phyloP scores from a whole-genome alignment of 1,140 invertebrate genomes.

The Neoseiulus cucumeris region DNA sequence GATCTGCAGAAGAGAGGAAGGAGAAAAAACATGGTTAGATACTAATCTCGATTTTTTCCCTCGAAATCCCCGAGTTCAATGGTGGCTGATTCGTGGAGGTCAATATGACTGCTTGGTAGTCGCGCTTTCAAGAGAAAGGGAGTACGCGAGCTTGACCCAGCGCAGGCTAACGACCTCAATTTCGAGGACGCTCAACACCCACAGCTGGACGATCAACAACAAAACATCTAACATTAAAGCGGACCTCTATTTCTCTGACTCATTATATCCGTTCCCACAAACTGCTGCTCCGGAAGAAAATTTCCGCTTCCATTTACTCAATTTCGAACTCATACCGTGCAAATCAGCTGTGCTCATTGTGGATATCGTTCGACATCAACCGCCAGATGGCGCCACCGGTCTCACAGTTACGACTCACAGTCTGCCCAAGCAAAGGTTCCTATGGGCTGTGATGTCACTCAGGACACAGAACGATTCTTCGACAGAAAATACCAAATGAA shows the following conservation, averaged over 20 bases:
- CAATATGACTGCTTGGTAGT: too few species aligned
- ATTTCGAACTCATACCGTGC: not conserved
- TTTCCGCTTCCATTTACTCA: not conserved
- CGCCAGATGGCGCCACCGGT: not conserved
- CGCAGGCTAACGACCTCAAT: too few species aligned
- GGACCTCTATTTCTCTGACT: too few species aligned
- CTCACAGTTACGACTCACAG: not conserved
- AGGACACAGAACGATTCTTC: not conserved
- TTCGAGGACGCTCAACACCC: too few species aligned
- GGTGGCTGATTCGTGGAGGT: not conserved
- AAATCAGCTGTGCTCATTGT: not conserved
- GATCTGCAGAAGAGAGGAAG: not conserved
- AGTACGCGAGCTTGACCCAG: too few species aligned
- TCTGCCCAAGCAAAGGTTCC: constrained; percentile 4
- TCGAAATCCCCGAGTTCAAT: not conserved
- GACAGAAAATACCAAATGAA: not conserved
- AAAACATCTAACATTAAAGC: too few species aligned
- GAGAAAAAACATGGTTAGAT: not conserved
- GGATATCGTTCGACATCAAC: not conserved
- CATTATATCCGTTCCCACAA: not conserved
- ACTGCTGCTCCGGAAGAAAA: not conserved
- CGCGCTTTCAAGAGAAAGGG: too few species aligned
- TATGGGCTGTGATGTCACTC: not conserved
- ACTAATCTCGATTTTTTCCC: not conserved
- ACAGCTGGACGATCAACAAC: too few species aligned